Percentiles rank a stretch among this genome's conserved stretches.
These are phyloP conservation scores for Chironomus tentans DNA, from an alignment of 2,888 invertebrate species.

Conservation along the genomic window DNA sequence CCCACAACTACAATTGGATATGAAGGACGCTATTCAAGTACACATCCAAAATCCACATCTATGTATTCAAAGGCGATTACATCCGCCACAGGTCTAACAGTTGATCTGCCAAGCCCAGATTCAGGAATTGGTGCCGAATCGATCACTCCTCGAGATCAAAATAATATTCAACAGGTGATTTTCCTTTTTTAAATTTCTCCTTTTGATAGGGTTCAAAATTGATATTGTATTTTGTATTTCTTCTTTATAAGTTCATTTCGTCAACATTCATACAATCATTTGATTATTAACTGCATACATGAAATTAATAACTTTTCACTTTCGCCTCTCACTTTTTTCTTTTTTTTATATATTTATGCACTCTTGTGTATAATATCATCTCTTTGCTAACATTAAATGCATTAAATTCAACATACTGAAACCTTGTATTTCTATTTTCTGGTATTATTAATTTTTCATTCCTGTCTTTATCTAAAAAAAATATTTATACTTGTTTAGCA, in stretches of 20 bases:
- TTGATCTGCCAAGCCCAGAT: conserved; percentile 91
- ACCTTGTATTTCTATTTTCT: no score
- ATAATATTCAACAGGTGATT: conserved; percentile 81
- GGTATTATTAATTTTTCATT: no score
- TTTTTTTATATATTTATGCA: background rate
- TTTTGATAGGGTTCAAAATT: background rate
- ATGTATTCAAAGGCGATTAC: conserved; percentile 47
- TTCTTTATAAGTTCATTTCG: no score
- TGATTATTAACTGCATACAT: background rate
- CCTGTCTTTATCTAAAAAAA: no score
- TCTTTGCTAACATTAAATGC: no score
- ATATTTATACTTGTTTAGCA: no score
- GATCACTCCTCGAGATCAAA: conserved; percentile 83
- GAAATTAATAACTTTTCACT: background rate
- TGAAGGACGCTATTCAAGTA: conserved; percentile 39
- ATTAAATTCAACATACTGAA: no score
- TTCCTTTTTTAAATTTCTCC: conserved; percentile 24
- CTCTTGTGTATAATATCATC: background rate
- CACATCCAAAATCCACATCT: conserved; percentile 37
- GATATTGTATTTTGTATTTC: no score
- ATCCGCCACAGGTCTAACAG: conserved; percentile 67
- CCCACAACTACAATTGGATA: conserved; percentile 39
- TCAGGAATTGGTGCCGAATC: conserved; percentile 92
- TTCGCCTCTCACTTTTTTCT: background rate
- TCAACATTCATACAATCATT: background rate